Evolutionary conservation across 2,797 vertebrate species (phyloP), one percentile per base, ranked within the genome.

Genomic region (Hipposideros larvatus): DNA sequence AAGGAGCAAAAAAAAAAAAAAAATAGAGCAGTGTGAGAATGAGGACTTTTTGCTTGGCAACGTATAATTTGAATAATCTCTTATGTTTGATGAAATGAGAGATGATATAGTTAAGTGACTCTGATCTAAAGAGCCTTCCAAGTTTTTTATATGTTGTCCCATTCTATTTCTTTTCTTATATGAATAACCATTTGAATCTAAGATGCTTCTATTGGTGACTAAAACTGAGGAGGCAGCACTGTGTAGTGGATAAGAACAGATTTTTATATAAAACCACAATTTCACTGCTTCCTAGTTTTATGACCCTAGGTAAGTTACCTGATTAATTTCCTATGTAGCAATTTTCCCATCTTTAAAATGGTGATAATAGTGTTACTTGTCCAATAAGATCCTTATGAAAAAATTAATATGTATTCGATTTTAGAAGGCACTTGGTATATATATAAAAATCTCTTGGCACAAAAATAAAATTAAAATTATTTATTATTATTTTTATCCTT

Each of bases 111-210:
- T 24, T 19, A 87, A 83, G 15, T 94, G 31, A 84, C 19, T 91
- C 28, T 78, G 48, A 80, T 87, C 70, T 75, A 65, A 57, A 46
- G 41, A 80, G 14, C 43, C 43, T 94, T 87, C 16, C 37, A 80
- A 46, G 71, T 59, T 65, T 92, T 96, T 73, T 48, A 24, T 77
- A 22, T 75, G 1, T 48, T 65, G 37, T 80, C 26, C 0, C 28
- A 74, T 87, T 93, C 92, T 96, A 80, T 53, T 77, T 96, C 46
- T 78, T 83, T 63, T 92, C 19, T 77, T 3, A 84, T 53, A 46
- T 74, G 48, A 93, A 82, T 66, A 80, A 73, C 31, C 3, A 24
- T 88, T 63, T 75, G 78, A 87, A 66, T 10, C 19, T 91, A 84
- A 61, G 31, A 31, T 88, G 9, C 13, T 55, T 87, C 34, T 77